Evolutionary conservation across 2,888 invertebrate species (phyloP), one percentile per base, ranked within the genome.

Genomic region (Drosophila robusta): DNA sequence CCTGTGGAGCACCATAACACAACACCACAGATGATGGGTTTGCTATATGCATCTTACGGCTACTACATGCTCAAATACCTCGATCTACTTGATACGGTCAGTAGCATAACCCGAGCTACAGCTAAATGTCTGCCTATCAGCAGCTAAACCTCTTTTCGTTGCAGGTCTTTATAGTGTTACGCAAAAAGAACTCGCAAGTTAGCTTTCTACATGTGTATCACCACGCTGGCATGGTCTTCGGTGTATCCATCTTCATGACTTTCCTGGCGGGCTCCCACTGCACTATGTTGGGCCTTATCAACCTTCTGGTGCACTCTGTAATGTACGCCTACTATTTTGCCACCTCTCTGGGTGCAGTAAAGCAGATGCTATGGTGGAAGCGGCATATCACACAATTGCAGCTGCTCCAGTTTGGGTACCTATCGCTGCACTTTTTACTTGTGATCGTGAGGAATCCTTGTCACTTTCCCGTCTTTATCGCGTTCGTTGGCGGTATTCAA

Each of bases 311-410:
- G 0, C 98, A 98, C 88, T 91, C 95, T 1, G 92, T 97, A 22
- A 98, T 98, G 97, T 98, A 98, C 89, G 92, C 93, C 0, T 96
- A 98, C 91, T 98, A 98, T 90, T 94, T 97, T 11, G 87, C 96
- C 69, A 94, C 96, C 0, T 96, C 97, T 0, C 92, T 95, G 62
- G 94, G 95, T 44, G 96, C 96, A 0, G 95, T 95, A 77, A 93
- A 95, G 64, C 93, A 95, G 61, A 95, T 95, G 55, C 90, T 95
- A 0, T 96, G 96, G 96, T 96, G 97, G 95, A 98, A 98, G 90
- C 96, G 96, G 74, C 94, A 96, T 86, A 95, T 98, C 67, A 98
- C 98, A 0, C 96, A 96, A 87, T 89, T 97, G 79, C 98, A 98
- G 92, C 94, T 98, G 90, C 94, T 95, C 0, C 96, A 96, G 90